These are phyloP conservation scores for Malacoraja senta DNA, from an alignment of 2,797 vertebrate species.

Conservation along the genomic window DNA sequence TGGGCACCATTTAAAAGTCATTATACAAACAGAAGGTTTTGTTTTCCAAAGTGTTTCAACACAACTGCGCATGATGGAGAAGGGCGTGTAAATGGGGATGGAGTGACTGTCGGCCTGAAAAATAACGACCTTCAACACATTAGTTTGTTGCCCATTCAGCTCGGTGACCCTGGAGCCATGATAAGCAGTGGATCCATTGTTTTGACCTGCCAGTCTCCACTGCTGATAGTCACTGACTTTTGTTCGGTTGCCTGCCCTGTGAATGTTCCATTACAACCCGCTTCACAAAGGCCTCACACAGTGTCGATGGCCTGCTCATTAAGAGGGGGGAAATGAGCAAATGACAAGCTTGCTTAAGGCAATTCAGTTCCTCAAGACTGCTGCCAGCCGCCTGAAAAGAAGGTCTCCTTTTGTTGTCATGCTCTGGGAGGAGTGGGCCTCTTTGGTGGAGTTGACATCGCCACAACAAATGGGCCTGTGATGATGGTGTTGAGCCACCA, in stretches of 20 bases:
- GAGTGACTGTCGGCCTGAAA: too few species aligned
- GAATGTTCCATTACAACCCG: background rate
- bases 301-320: background rate
- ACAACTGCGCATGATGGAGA: background rate
- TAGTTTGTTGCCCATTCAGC: conserved; percentile 4
- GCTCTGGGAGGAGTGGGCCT: background rate
- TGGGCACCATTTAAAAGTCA: too few species aligned
- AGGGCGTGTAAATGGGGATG: background rate
- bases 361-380: background rate
- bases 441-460: background rate
- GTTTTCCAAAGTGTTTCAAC: too few species aligned
- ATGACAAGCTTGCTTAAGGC: background rate
- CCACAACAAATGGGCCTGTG: background rate
- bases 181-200: background rate
- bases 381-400: background rate
- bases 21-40: too few species aligned
- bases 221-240: conserved; percentile 9
- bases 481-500: background rate
- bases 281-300: background rate
- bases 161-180: background rate
- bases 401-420: background rate
- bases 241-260: background rate
- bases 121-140: background rate
- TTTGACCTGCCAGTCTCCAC: background rate
- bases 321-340: conserved; percentile 3